Percentiles rank a stretch among this genome's conserved stretches.
These are phyloP conservation scores for Heterodera schachtii DNA, from an alignment of 1,140 invertebrate species.

Conservation along the genomic window DNA sequence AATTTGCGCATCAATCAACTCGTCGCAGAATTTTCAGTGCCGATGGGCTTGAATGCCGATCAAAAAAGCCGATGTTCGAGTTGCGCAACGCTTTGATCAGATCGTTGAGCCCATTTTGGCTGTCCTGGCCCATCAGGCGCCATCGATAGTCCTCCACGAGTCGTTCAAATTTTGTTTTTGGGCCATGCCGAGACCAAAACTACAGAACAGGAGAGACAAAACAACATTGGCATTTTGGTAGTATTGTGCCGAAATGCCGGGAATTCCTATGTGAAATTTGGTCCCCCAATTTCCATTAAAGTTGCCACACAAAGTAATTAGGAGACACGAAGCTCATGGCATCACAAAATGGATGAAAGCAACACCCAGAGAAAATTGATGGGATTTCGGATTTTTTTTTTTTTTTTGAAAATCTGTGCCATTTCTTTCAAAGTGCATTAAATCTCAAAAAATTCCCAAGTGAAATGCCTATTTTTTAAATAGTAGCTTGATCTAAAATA, in stretches of 20 bases:
- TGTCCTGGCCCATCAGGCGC: constrained; percentile 47
- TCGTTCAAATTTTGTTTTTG: constrained; percentile 50
- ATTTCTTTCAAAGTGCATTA: too few relatives aligned
- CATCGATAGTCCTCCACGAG: constrained; percentile 53
- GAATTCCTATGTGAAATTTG: neutral
- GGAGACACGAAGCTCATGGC: too few relatives aligned
- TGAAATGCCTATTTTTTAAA: too few relatives aligned
- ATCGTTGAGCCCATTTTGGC: constrained; percentile 53
- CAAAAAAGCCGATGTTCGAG: constrained; percentile 55
- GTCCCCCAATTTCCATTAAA: too few relatives aligned
- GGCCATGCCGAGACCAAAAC: constrained; percentile 45
- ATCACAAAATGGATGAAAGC: too few relatives aligned
- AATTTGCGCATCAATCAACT: constrained; percentile 2
- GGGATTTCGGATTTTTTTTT: too few relatives aligned
- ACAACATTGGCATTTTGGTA: constrained; percentile 12
- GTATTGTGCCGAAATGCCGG: neutral
- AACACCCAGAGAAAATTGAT: too few relatives aligned
- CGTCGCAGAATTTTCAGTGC: constrained; percentile 20
- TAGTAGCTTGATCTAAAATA: too few relatives aligned
- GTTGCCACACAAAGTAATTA: too few relatives aligned
- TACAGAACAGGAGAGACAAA: constrained; percentile 17
- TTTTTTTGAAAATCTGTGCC: too few relatives aligned
- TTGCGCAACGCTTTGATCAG: constrained; percentile 54
- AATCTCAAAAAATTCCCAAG: too few relatives aligned
- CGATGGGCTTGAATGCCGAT: constrained; percentile 22